Evolutionary conservation across 2,888 invertebrate genomes (phyloP), one percentile per base, ranked within the genome.

Genomic region (Margaritifera margaritifera): DNA sequence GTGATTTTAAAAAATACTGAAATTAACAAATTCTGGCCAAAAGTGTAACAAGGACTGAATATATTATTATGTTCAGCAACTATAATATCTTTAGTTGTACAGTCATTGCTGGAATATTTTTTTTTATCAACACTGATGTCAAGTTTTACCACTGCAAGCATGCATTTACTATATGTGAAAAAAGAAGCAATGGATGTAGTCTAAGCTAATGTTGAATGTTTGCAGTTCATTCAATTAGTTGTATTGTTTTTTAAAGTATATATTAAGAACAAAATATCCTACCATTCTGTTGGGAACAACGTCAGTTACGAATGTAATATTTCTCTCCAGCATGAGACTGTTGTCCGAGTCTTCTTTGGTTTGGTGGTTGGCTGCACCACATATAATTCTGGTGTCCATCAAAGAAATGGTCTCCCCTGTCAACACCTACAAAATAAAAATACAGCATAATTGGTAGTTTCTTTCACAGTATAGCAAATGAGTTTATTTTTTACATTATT

Each of bases 251-350:
- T n/a, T n/a, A n/a, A 62, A n/a, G 19, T 25, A 20, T 66, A 22
- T 64, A 19, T 64, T n/a, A 20, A 22, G 6, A 25, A 20, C 4
- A 54, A 15, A 42, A 18, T 53, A 55, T 53, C 67, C 61, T 67
- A 83, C 85, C 85, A 85, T 85, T 74, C 85, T 79, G 62, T 85
- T 85, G 18, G 84, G 80, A 15, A 85, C 73, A 55, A 78, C 81
- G 69, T 84, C 84, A 31, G 78, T 72, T 18, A 84, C 78, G 70
- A 81, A 83, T 15, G 78, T 75, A 50, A 84, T 81, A 42, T 76
- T 79, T 53, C 71, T 71, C 31, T 85, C 80, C 31, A 61, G 69
- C 53, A 85, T 42, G 11, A 71, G 66, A 58, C 66, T 58, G 42
- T 76, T 72, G 66, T 76, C 80, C 1, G 74, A 78, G 52, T 79